Base-by-base conservation (phyloP, 2,888 invertebrate genomes). In the Cheilosia grossa region DNA sequence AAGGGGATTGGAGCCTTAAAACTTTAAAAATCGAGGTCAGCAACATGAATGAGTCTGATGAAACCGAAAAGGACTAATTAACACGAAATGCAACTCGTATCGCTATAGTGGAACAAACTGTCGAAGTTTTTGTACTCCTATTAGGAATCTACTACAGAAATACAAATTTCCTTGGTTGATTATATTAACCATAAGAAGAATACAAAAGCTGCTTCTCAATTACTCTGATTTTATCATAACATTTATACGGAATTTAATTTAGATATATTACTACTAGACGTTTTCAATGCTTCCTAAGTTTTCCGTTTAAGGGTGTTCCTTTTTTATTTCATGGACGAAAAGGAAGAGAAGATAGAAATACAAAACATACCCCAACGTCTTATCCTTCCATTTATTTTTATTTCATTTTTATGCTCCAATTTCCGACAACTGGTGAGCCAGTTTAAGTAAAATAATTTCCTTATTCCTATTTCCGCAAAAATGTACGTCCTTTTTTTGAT, bases 371-470 rank as follows among this genome's bases (percentile, higher is more conserved):
- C 78, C 78, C 49, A 78, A 78, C 44, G 78, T 70, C 78, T 79
- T 79, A 63, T 75, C 66, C 44, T 75, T 78, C 78, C 64, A 79
- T 79, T 58, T 79, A 51, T 70, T 78, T 78, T 70, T 78, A 78
- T 70, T 78, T 78, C 49, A 42, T 33, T 49, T 79, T 79, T 78
- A 72, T 70, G 40, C 51, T 72, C 40, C 49, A 30, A 70, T 79
- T 79, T 64, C 56, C 56, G 56, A 70, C 78, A 79, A 79, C 78
- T 79, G 78, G 63, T 64, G 70, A 72, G 78, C 70, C 72, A 72
- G 64, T 72, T 58, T 64, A 64, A 79, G 63, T 49, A 70, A 70
- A 63, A 70, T 63, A 49, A 58, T 79, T 79, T 64, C 44, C 73
- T 64, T 79, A 61, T 63, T 42, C 30, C 58, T 78, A 49, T 79